These are phyloP conservation scores for Papilio elwesi DNA, from an alignment of 2,888 invertebrate species.

Conservation along the genomic window DNA sequence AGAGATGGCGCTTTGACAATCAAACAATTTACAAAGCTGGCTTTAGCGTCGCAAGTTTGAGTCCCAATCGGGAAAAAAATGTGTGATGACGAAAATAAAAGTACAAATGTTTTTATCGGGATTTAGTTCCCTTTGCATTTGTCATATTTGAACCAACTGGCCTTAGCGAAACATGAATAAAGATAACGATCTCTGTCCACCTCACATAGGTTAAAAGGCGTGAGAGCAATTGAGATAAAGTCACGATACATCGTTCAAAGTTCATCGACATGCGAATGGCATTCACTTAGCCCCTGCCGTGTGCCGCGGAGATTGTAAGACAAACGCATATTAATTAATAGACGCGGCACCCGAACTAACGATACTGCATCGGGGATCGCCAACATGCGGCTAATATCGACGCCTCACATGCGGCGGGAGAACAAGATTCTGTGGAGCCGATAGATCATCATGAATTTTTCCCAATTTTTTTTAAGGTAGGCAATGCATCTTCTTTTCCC, in stretches of 20 bases:
- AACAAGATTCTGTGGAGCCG: conserved; percentile 23
- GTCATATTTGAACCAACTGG: no score
- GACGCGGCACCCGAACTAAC: conserved; percentile 34
- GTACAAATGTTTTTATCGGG: no score
- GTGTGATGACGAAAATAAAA: no score
- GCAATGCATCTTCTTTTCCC: no score
- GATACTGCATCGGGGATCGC: conserved; percentile 24
- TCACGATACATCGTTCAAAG: neutral
- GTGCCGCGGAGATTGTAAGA: conserved; percentile 10
- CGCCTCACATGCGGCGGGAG: conserved; percentile 10
- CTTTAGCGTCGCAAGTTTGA: no score
- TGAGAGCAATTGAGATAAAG: conserved; percentile 4
- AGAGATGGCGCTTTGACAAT: no score
- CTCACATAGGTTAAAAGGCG: neutral
- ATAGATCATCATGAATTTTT: neutral
- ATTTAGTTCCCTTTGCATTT: no score
- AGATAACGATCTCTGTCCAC: neutral
- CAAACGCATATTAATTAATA: conserved; percentile 33
- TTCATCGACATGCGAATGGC: conserved; percentile 31
- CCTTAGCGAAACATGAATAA: no score
- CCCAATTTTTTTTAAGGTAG: no score
- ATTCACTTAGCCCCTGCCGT: conserved; percentile 1
- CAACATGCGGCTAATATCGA: conserved; percentile 23
- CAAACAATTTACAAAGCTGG: no score
- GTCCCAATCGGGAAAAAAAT: no score